Evolutionary conservation across 1,140 invertebrate species (phyloP).

Genomic region (Babylonia areolata): DNA sequence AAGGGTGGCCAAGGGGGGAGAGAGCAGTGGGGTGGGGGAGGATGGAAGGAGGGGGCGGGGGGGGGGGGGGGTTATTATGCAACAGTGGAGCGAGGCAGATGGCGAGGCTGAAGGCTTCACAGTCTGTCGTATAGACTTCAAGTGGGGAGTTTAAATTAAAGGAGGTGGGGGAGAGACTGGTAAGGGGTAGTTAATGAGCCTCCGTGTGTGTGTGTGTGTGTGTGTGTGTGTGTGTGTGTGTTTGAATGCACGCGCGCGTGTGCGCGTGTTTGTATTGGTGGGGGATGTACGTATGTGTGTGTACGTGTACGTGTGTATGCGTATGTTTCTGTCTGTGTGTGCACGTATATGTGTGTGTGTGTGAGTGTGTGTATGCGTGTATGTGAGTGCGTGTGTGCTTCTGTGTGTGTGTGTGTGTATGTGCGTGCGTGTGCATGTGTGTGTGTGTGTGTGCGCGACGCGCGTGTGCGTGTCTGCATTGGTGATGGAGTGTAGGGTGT

Average conservation of each 20-base stretch:
- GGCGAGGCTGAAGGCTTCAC: too few relatives aligned
- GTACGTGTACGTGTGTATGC: background rate
- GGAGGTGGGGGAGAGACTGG: background rate
- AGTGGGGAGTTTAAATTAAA: background rate
- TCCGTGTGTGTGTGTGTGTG: background rate
- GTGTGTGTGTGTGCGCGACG: background rate
- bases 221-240: background rate
- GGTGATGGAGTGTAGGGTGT: background rate
- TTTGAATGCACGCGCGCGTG: background rate
- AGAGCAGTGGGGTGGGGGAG: too few relatives aligned
- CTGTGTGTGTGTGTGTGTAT: slow-evolving; percentile 8
- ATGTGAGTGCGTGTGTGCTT: background rate
- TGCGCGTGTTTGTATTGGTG: background rate
- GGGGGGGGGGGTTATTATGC: too few relatives aligned
- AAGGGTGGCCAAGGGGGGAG: too few relatives aligned
- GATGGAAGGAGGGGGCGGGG: too few relatives aligned
- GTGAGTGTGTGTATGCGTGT: background rate
- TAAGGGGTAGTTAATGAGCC: background rate
- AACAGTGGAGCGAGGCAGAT: background rate
- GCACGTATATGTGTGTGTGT: background rate
- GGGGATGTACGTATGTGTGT: background rate
- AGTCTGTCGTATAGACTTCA: too few relatives aligned
- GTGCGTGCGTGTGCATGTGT: background rate
- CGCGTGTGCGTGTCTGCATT: too few relatives aligned
- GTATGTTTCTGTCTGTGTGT: background rate